These are phyloP conservation scores for Pseudeuparius sepicola DNA, from an alignment of 2,888 invertebrate genomes.

Conservation along the genomic window DNA sequence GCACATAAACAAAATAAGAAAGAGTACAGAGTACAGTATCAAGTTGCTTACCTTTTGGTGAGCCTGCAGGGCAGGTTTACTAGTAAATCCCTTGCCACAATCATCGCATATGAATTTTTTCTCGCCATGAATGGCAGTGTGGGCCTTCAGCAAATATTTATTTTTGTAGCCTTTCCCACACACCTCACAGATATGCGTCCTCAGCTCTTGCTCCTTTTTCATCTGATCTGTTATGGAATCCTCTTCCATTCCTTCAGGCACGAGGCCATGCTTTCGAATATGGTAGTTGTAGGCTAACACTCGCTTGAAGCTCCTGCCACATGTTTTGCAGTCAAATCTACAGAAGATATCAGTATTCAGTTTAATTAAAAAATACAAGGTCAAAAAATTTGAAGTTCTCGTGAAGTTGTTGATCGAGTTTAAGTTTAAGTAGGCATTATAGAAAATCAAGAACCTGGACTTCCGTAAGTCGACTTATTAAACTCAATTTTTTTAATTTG, in stretches of 20 bases:
- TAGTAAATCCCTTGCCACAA: conserved; percentile 26
- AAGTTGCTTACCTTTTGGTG: conserved; percentile 22
- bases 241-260: conserved; percentile 6
- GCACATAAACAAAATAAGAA: too few relatives aligned
- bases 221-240: background rate
- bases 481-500: too few relatives aligned
- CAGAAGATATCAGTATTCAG: background rate
- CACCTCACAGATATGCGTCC: conserved; percentile 11
- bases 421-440: too few relatives aligned
- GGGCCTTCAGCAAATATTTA: conserved; percentile 21
- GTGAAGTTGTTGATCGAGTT: too few relatives aligned
- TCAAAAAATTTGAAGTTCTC: too few relatives aligned
- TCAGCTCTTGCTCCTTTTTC: conserved; percentile 8
- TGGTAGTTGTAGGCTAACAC: conserved; percentile 18
- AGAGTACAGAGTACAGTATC: too few relatives aligned
- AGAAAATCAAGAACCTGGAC: too few relatives aligned
- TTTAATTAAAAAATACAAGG: too few relatives aligned
- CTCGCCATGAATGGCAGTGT: conserved; percentile 24
- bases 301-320: conserved; percentile 20
- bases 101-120: conserved; percentile 24
- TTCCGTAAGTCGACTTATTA: too few relatives aligned
- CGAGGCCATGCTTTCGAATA: conserved; percentile 19
- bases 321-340: conserved; percentile 18
- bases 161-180: conserved; percentile 18
- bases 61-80: conserved; percentile 25